Conservation (phyloP, 2,888 invertebrate genomes). For the Nephrotoma appendiculata region DNA sequence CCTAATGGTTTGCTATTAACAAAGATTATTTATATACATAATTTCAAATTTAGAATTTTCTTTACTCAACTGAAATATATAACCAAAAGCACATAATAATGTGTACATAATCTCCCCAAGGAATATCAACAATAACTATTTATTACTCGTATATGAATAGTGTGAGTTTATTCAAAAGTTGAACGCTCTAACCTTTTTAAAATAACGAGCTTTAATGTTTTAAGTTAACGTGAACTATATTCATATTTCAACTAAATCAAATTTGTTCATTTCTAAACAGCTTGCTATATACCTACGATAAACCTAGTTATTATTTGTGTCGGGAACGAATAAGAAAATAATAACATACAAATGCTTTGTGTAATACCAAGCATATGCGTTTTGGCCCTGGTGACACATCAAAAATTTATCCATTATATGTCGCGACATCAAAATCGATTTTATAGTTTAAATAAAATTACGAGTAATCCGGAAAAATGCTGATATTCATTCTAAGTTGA, state of each 20-base stretch:
- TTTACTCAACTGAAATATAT: neutral
- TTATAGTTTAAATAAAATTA: neutral
- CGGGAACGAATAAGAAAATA: too few species aligned
- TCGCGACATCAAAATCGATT: neutral
- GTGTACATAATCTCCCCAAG: neutral
- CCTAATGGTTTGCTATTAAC: neutral
- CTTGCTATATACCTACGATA: too few species aligned
- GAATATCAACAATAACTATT: neutral
- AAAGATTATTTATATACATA: too few species aligned
- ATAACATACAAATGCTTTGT: too few species aligned
- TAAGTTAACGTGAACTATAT: too few species aligned
- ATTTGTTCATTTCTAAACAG: too few species aligned
- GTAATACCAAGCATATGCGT: neutral
- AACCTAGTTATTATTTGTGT: too few species aligned
- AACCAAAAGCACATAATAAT: neutral
- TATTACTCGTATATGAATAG: neutral
- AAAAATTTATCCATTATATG: neutral
- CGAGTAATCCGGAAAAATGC: too few species aligned
- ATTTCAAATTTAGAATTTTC: neutral
- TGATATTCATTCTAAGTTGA: too few species aligned
- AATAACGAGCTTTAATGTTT: neutral
- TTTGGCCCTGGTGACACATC: neutral
- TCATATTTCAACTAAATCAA: neutral
- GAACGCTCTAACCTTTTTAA: neutral
- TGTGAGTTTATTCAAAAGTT: neutral